Evolutionary conservation across 37 sponge, comb jelly and placozoan genomes (phyloP).

Genomic region (Mnemiopsis leidyi): DNA sequence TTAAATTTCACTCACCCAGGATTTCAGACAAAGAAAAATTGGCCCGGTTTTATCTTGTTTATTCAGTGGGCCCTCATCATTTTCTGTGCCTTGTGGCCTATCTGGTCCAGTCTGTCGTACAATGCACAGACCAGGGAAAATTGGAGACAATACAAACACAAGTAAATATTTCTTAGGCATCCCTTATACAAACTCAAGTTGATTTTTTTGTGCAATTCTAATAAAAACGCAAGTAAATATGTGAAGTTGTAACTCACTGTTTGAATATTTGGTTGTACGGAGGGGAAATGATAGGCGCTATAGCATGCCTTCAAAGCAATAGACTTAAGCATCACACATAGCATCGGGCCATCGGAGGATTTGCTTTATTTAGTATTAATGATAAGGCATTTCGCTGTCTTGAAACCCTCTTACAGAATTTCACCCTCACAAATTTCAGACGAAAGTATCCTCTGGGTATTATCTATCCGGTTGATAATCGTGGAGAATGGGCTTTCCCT

Average conservation of each 20-base stretch:
- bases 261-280: no score
- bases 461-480: conserved; percentile 28
- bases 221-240: no score
- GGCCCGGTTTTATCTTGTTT: conserved; percentile 14
- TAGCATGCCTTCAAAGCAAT: no score
- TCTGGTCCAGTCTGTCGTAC: conserved; percentile 19
- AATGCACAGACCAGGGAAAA: conserved; percentile 60
- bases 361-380: no score
- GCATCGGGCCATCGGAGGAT: no score
- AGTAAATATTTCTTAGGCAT: not conserved
- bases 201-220: no score
- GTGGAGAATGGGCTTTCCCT: conserved; percentile 34
- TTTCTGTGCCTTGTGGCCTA: conserved; percentile 34
- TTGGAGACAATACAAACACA: conserved; percentile 61
- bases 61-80: conserved; percentile 54
- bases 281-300: no score
- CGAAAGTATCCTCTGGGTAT: conserved; percentile 53
- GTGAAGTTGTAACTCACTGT: no score
- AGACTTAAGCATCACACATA: no score
- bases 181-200: no score
- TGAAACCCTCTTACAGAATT: no score
- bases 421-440: not conserved
- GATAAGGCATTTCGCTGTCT: no score
- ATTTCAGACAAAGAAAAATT: not conserved
- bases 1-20: not conserved